Conservation (phyloP, 2,888 invertebrate genomes). For the Diogma glabrata region DNA sequence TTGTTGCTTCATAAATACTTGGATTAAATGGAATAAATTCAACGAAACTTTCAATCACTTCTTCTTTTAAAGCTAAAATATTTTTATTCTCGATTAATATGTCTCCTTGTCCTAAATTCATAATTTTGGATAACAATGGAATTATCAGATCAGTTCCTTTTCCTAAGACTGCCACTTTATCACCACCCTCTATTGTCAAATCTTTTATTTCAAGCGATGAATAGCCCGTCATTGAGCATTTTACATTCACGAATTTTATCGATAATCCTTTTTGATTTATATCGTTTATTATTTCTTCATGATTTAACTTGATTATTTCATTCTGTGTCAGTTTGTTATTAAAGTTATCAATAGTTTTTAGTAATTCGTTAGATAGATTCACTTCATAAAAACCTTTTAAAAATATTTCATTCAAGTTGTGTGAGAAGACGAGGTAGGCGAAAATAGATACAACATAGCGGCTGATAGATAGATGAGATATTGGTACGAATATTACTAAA, state of each 20-base stretch:
- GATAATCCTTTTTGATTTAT: not conserved
- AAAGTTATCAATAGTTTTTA: not conserved
- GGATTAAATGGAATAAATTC: conserved; percentile 2
- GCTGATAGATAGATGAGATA: conserved; percentile 11
- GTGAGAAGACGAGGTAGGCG: not conserved
- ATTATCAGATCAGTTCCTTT: conserved; percentile 1
- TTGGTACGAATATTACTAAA: conserved; percentile 7
- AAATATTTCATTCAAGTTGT: conserved; percentile 8
- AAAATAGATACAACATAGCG: conserved; percentile 9
- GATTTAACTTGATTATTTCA: not conserved
- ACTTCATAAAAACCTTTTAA: not conserved
- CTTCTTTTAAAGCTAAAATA: not conserved
- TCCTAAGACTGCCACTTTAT: not conserved
- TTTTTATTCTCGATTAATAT: not conserved
- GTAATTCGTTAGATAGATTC: not conserved
- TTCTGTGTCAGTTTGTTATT: conserved; percentile 4
- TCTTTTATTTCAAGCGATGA: conserved; percentile 5
- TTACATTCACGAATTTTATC: not conserved
- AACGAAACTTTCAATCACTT: not conserved
- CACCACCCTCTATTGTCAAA: not conserved
- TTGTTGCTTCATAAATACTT: not conserved
- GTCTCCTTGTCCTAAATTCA: not conserved
- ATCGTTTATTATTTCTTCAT: not conserved
- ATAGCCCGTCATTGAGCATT: conserved; percentile 1
- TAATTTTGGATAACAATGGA: not conserved